These are phyloP conservation scores for Tetraodon nigroviridis DNA, from an alignment of 2,113 vertebrate species.

Conservation along the genomic window DNA sequence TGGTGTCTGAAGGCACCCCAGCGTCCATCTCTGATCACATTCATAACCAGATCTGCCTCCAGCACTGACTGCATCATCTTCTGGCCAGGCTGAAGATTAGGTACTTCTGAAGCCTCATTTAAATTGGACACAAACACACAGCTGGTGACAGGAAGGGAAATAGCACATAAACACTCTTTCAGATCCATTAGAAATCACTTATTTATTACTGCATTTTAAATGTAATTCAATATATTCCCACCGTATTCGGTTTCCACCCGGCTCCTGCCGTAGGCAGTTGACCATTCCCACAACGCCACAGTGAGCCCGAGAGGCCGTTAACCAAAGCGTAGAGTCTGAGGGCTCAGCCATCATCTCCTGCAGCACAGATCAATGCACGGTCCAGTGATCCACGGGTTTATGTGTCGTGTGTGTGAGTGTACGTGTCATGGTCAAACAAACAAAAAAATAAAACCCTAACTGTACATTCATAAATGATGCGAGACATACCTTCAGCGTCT, in stretches of 20 bases:
- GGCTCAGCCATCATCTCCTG: slow-evolving; percentile 68
- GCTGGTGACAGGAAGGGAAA: slow-evolving; percentile 59
- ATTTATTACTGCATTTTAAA: no score
- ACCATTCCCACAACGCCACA: slow-evolving; percentile 92
- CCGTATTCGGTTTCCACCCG: slow-evolving; percentile 86
- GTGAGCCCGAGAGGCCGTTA: slow-evolving; percentile 76
- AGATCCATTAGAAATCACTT: no score
- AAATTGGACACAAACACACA: slow-evolving; percentile 87
- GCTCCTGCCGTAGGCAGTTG: slow-evolving; percentile 90
- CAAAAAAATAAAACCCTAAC: background rate
- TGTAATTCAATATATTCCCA: slow-evolving; percentile 34
- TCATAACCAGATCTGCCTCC: slow-evolving; percentile 82
- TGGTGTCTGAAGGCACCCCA: slow-evolving; percentile 93
- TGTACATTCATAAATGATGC: background rate
- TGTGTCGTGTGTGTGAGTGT: no score
- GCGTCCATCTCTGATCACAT: slow-evolving; percentile 83
- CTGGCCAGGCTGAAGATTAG: slow-evolving; percentile 55
- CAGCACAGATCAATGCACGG: slow-evolving; percentile 18
- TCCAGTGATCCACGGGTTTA: background rate
- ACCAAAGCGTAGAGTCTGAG: slow-evolving; percentile 79
- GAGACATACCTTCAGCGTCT: slow-evolving; percentile 82
- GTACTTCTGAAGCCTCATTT: slow-evolving; percentile 62
- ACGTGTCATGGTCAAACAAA: background rate
- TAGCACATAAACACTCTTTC: background rate
- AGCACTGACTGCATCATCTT: slow-evolving; percentile 75